Percentiles rank a stretch among this genome's conserved stretches.
Conservation (phyloP, 2,113 vertebrate species). For the Cepphus grylle region DNA sequence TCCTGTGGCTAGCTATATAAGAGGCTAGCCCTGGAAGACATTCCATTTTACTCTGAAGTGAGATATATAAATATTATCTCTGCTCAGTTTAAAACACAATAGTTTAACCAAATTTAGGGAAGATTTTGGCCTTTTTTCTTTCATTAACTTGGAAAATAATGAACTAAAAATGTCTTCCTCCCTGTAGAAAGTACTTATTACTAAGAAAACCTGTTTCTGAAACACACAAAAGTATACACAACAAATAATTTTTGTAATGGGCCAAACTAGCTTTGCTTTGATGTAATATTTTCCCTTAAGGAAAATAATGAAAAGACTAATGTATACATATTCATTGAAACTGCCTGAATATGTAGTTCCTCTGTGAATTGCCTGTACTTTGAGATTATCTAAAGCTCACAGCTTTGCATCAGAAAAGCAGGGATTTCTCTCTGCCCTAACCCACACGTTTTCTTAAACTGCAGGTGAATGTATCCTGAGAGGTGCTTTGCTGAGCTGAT, state of each 20-base stretch:
- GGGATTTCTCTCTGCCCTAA: conserved; percentile 20
- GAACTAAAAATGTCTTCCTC: neutral
- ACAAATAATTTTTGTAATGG: neutral
- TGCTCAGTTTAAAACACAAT: neutral
- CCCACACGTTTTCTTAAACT: neutral
- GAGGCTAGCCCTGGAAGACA: neutral
- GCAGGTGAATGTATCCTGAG: neutral
- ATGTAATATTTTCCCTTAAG: conserved; percentile 27
- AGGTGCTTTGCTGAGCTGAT: neutral
- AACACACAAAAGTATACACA: neutral
- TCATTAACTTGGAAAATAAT: neutral
- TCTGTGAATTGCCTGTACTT: conserved; percentile 2
- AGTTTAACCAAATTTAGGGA: neutral
- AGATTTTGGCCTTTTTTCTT: neutral
- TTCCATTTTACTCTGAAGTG: neutral
- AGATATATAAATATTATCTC: neutral
- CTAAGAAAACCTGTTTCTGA: neutral
- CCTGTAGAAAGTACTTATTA: neutral
- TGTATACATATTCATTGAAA: conserved; percentile 20
- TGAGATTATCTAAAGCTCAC: neutral
- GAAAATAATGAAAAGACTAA: neutral
- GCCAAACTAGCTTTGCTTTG: conserved; percentile 13
- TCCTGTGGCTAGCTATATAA: neutral
- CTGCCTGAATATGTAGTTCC: neutral
- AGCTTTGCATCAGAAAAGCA: conserved; percentile 7